phyloP scores from a whole-genome alignment of 2,797 vertebrate genomes.

The Malurus leucopterus region DNA sequence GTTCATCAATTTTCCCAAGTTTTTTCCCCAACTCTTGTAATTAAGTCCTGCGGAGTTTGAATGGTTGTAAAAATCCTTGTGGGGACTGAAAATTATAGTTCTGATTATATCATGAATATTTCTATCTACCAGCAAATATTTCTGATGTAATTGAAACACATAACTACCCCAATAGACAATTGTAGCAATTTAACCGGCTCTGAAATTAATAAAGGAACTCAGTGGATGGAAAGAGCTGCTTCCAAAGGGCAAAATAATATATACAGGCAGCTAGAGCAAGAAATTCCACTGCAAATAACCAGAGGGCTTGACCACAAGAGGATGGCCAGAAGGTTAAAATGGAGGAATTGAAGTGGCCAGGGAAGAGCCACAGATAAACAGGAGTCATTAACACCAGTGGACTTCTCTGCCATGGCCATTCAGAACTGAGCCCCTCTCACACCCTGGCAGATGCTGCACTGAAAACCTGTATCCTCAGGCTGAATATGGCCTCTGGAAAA shows the following conservation, averaged over 20 bases:
- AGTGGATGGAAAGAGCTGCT: neutral
- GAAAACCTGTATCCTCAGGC: neutral
- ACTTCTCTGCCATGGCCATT: neutral
- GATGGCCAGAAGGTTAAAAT: neutral
- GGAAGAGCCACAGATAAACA: neutral
- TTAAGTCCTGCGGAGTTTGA: slow-evolving; percentile 9
- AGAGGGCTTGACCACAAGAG: neutral
- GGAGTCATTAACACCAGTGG: neutral
- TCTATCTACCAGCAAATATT: slow-evolving; percentile 30
- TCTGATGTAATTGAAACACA: neutral
- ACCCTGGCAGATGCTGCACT: neutral
- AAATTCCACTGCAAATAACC: neutral
- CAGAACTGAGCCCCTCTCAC: neutral
- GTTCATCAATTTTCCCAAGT: slow-evolving; percentile 13
- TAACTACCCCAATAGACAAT: neutral
- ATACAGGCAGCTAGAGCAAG: neutral
- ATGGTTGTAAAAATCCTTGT: neutral
- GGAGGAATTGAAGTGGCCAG: neutral
- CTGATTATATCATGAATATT: neutral
- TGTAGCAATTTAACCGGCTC: neutral
- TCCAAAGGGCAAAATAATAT: neutral
- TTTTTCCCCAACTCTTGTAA: slow-evolving; percentile 26
- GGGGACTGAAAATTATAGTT: neutral
- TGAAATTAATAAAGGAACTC: slow-evolving; percentile 7
- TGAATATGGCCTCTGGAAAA: neutral